A percentile compares a stretch with the other conserved stretches of the same genome.
Evolutionary conservation across 2,113 vertebrate genomes (phyloP).

Genomic region (Ovis aries): ARS-UI_Ramb_v3.0 NC_056066.1:46777501-46778000

Average conservation of each 20-base stretch:
- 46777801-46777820: background rate
- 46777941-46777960: background rate
- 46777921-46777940: background rate
- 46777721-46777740: background rate
- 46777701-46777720: background rate
- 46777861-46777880: background rate
- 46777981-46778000: background rate
- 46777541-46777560: background rate
- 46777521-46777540: background rate
- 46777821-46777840: background rate
- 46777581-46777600: background rate
- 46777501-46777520: background rate
- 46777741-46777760: background rate
- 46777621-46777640: background rate
- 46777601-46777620: background rate
- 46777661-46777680: background rate
- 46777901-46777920: conserved; percentile 4
- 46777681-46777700: background rate
- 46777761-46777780: background rate
- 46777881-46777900: background rate
- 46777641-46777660: background rate
- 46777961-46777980: background rate
- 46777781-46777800: background rate
- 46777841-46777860: background rate
- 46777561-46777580: background rate